These are phyloP conservation scores for Gymnogyps californianus DNA, from an alignment of 2,113 vertebrate species.

Conservation along the genomic window DNA sequence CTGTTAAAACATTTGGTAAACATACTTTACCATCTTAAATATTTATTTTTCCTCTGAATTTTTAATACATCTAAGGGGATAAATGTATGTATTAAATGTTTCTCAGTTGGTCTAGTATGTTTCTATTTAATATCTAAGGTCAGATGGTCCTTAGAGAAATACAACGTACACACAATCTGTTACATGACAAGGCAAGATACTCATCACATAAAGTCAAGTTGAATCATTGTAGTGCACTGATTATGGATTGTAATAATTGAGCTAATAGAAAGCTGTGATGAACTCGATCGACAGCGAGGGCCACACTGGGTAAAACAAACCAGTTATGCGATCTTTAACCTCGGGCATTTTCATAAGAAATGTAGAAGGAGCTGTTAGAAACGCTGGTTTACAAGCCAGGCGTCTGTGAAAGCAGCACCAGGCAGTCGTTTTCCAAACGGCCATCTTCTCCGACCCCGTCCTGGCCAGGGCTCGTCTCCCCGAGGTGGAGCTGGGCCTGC, in stretches of 20 bases:
- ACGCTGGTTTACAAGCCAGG: not conserved
- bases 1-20: constrained; percentile 78
- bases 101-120: constrained; percentile 81
- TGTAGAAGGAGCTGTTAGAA: not conserved
- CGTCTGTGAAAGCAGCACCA: not conserved
- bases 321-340: constrained; percentile 24
- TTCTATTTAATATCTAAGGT: constrained; percentile 80
- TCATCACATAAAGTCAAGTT: constrained; percentile 74
- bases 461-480: not conserved
- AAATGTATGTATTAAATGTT: constrained; percentile 79
- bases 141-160: constrained; percentile 82
- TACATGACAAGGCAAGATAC: constrained; percentile 78
- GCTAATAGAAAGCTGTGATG: constrained; percentile 43
- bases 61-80: constrained; percentile 75
- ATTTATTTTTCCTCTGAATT: constrained; percentile 84
- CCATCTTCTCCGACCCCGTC: not conserved
- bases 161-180: constrained; percentile 81
- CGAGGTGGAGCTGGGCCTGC: not conserved
- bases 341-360: not conserved
- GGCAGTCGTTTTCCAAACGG: not conserved
- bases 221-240: constrained; percentile 66
- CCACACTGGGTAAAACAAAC: not conserved
- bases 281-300: not conserved
- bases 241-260: constrained; percentile 63
- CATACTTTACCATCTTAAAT: constrained; percentile 82